These are phyloP conservation scores for Limosa lapponica DNA, from an alignment of 2,797 vertebrate genomes.

Conservation along the genomic window DNA sequence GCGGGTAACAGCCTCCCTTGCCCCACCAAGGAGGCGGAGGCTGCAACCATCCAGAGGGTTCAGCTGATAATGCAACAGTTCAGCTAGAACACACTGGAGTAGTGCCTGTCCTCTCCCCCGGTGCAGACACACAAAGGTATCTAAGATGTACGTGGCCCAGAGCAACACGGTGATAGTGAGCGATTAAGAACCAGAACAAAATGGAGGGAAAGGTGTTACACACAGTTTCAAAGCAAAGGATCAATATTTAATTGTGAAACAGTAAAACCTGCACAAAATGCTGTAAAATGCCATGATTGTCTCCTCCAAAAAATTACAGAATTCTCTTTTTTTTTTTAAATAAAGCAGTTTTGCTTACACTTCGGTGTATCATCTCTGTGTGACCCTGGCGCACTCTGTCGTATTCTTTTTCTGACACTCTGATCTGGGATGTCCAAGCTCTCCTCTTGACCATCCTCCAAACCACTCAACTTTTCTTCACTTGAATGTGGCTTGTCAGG, in stretches of 20 bases:
- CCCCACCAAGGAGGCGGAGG: neutral
- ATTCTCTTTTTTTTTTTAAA: neutral
- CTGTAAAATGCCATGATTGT: neutral
- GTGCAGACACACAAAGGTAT: neutral
- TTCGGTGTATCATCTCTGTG: slow-evolving; percentile 76
- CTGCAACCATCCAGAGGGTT: neutral
- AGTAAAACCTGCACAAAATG: neutral
- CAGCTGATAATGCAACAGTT: neutral
- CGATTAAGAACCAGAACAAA: neutral
- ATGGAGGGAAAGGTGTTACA: neutral
- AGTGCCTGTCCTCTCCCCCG: neutral
- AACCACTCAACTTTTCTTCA: slow-evolving; percentile 73
- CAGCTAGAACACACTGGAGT: neutral
- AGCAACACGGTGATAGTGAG: neutral
- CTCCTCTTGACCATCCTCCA: slow-evolving; percentile 65
- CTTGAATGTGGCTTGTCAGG: slow-evolving; percentile 73
- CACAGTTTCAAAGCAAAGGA: neutral
- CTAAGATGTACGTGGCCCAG: neutral
- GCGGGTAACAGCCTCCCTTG: neutral
- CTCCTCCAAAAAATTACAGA: accelerated
- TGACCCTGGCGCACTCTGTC: slow-evolving; percentile 77
- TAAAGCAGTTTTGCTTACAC: slow-evolving; percentile 79
- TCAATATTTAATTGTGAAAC: neutral
- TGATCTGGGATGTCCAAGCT: slow-evolving; percentile 73
- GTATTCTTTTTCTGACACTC: slow-evolving; percentile 76